A percentile compares a stretch with the other conserved stretches of the same genome.
These are phyloP conservation scores for Leuciscus idus DNA, from an alignment of 2,113 vertebrate species.

Conservation along the genomic window DNA sequence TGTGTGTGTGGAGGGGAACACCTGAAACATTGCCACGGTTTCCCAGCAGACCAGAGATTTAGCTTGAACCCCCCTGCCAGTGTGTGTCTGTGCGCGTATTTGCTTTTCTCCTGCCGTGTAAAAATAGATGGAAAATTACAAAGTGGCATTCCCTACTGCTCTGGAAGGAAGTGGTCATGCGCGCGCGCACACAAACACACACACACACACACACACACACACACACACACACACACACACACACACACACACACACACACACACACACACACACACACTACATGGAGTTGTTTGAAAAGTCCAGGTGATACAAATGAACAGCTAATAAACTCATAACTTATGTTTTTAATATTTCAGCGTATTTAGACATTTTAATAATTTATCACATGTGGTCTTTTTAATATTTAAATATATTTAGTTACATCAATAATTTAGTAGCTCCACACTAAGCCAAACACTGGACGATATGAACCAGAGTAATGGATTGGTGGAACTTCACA, in stretches of 20 bases:
- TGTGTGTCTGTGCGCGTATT: constrained; percentile 51
- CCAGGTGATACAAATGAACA: neutral
- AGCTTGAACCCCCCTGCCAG: neutral
- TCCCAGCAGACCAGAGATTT: no score
- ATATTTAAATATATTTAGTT: constrained; percentile 17
- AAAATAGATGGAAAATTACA: constrained; percentile 65
- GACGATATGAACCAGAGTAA: neutral
- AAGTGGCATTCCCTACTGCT: constrained; percentile 58
- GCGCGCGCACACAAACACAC: neutral
- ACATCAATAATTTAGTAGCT: constrained; percentile 22
- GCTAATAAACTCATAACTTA: constrained; percentile 17
- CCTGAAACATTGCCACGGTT: no score
- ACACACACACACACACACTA: neutral
- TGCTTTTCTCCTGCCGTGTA: constrained; percentile 55
- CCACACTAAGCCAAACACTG: constrained; percentile 12
- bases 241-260: no score
- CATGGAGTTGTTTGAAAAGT: neutral
- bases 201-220: neutral
- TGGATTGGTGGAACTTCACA: neutral
- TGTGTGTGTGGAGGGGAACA: constrained; percentile 37
- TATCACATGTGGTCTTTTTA: constrained; percentile 22
- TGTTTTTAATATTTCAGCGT: constrained; percentile 8
- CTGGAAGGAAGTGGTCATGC: constrained; percentile 57
- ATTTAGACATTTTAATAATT: constrained; percentile 31
- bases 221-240: neutral